Evolutionary conservation across 2,888 invertebrate species (phyloP), one percentile per base, ranked within the genome.

Genomic region (Stenotaenia linearis): DNA sequence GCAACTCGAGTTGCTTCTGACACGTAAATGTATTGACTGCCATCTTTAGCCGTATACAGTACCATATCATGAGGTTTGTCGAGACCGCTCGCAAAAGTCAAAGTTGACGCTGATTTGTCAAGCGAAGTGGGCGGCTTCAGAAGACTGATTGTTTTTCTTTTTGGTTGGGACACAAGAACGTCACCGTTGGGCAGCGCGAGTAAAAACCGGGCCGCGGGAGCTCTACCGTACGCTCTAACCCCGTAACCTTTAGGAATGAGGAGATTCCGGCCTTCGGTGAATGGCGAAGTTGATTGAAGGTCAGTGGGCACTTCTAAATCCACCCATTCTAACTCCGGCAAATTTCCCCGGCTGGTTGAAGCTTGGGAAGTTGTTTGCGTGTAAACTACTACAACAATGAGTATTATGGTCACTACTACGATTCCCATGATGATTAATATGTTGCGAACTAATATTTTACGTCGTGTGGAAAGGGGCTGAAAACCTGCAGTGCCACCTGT

Each of bases 21-120:
- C 10, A 78, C 32, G 50, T 78, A 78, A 32, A 78, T 50, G 25
- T 50, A 78, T 15, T 32, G 0, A 15, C 25, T 10, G 6, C 50
- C 25, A 10, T 50, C 21, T 23, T 9, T 6, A 15, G 10, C 32
- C 0, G 40, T 40, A 4, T 21, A n/a, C 50, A 78, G 21, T 3
- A 78, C 78, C 78, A 78, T 78, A 50, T 78, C 78, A 50, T 78
- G 78, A 15, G 78, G 78, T 25, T 28, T 40, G 15, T 76, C 37
- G n/a, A 76, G 76, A 2, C 76, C 32, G 12, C 18, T 76, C 4
- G 32, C 37, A 37, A 35, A 76, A 37, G 30, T 37, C 23, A 25
- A 18, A 1, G 15, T n/a, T 1, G 12, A 21, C n/a, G 76, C 37
- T 6, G 1, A 4, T 21, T 37, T 15, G 21, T 37, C 37, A n/a